Percentiles rank a stretch among this genome's conserved stretches.
phyloP scores from a whole-genome alignment of 1,140 invertebrate genomes.

The Drosophila ironensis region DNA sequence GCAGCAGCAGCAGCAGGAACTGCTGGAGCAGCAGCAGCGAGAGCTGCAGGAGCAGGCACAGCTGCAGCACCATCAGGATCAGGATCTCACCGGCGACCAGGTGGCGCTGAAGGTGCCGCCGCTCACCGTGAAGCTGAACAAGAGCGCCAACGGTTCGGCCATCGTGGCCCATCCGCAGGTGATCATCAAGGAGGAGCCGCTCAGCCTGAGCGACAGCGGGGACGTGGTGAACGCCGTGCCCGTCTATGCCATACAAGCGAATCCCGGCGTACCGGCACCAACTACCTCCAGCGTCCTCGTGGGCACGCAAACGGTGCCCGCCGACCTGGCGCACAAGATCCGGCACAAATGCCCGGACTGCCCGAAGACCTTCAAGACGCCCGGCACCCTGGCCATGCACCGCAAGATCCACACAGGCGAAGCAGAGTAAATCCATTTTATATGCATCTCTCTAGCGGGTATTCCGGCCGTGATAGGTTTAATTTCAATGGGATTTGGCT shows the following conservation, averaged over 20 bases:
- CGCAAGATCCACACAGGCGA: slow-evolving; percentile 81
- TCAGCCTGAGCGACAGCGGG: slow-evolving; percentile 67
- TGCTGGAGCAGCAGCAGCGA: slow-evolving; percentile 46
- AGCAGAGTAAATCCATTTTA: slow-evolving; percentile 78
- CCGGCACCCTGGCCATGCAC: slow-evolving; percentile 78
- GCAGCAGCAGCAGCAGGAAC: slow-evolving; percentile 50
- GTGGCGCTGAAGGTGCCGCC: slow-evolving; percentile 70
- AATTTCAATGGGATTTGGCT: too few relatives aligned
- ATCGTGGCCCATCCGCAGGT: slow-evolving; percentile 72
- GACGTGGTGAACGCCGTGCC: slow-evolving; percentile 69
- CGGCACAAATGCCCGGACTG: slow-evolving; percentile 80
- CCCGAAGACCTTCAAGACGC: slow-evolving; percentile 79
- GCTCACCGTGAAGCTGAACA: slow-evolving; percentile 74
- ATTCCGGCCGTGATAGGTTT: slow-evolving; percentile 3
- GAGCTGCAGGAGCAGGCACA: slow-evolving; percentile 52
- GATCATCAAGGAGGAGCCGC: slow-evolving; percentile 76
- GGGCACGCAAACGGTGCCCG: slow-evolving; percentile 64
- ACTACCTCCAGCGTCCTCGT: slow-evolving; percentile 64
- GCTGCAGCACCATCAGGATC: slow-evolving; percentile 52
- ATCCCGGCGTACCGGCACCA: slow-evolving; percentile 40
- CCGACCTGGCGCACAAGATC: slow-evolving; percentile 71
- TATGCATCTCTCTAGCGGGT: slow-evolving; percentile 25
- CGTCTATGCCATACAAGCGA: slow-evolving; percentile 79
- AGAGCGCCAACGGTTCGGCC: slow-evolving; percentile 61
- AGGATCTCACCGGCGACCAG: slow-evolving; percentile 53